A percentile compares a stretch with the other conserved stretches of the same genome.
Conservation (phyloP, 2,797 vertebrate species). For the Nothura maculosa region DNA sequence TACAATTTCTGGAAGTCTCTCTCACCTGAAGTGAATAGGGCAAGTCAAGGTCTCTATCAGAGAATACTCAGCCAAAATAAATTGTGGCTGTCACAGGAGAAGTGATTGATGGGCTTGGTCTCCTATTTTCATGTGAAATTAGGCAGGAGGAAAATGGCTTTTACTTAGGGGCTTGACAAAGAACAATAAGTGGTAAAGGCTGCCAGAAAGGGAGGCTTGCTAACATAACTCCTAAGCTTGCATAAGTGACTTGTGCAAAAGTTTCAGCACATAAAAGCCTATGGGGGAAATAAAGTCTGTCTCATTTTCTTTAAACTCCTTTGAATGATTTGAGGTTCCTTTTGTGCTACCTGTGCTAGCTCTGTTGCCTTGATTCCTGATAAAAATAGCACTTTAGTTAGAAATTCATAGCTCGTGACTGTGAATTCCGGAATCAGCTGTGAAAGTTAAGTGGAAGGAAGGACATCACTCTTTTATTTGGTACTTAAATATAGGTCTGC, state of each 20-base stretch:
- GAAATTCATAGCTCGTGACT: fast-evolving
- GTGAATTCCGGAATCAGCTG: background rate
- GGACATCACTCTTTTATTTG: background rate
- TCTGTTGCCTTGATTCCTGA: background rate
- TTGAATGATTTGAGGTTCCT: background rate
- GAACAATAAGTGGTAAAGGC: background rate
- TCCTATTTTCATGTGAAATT: background rate
- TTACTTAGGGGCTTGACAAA: background rate
- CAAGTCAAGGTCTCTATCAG: background rate
- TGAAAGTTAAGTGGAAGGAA: background rate
- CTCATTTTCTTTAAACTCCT: background rate
- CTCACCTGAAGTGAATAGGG: background rate
- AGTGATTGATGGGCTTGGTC: background rate
- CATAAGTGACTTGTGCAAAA: background rate
- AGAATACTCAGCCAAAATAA: background rate
- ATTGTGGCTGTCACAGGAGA: fast-evolving
- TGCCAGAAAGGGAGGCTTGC: background rate
- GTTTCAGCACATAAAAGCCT: background rate
- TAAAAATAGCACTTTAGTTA: background rate
- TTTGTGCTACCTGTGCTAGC: background rate
- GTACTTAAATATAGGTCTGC: background rate
- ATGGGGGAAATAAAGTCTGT: background rate
- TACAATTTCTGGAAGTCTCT: background rate
- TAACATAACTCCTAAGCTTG: background rate
- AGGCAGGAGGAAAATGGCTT: background rate